These are phyloP conservation scores for Dryadula phaetusa DNA, from an alignment of 2,888 invertebrate species.

Conservation along the genomic window DNA sequence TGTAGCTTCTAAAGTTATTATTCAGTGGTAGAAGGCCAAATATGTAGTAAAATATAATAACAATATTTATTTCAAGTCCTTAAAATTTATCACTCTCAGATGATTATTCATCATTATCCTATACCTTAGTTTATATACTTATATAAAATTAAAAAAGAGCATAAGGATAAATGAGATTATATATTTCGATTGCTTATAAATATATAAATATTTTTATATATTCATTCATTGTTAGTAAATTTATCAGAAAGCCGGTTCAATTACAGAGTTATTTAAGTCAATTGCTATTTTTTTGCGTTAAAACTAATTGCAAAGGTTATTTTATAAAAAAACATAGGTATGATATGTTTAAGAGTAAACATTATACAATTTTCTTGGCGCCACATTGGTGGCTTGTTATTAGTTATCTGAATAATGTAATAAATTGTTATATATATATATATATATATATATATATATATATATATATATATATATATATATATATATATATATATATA, in stretches of 20 bases:
- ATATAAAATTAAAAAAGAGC: neutral
- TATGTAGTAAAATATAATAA: too few species aligned
- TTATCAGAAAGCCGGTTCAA: neutral
- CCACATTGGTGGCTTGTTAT: neutral
- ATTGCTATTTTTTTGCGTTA: conserved; percentile 1
- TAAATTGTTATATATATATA: too few species aligned
- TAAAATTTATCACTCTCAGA: too few species aligned
- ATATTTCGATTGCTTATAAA: conserved; percentile 2
- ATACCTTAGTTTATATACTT: too few species aligned
- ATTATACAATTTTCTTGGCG: neutral
- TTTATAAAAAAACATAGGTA: conserved; percentile 4
- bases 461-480: too few species aligned
- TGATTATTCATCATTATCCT: too few species aligned
- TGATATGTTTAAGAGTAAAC: conserved; percentile 1
- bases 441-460: too few species aligned
- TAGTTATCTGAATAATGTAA: neutral
- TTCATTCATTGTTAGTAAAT: neutral
- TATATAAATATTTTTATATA: neutral
- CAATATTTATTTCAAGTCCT: too few species aligned
- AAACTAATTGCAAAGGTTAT: neutral
- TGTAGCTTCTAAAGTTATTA: too few species aligned
- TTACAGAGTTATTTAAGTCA: neutral
- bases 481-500: too few species aligned
- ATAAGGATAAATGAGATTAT: neutral
- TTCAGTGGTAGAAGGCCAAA: too few species aligned